Conservation (phyloP, 2,888 invertebrate species). For the Helobdella robusta region DNA sequence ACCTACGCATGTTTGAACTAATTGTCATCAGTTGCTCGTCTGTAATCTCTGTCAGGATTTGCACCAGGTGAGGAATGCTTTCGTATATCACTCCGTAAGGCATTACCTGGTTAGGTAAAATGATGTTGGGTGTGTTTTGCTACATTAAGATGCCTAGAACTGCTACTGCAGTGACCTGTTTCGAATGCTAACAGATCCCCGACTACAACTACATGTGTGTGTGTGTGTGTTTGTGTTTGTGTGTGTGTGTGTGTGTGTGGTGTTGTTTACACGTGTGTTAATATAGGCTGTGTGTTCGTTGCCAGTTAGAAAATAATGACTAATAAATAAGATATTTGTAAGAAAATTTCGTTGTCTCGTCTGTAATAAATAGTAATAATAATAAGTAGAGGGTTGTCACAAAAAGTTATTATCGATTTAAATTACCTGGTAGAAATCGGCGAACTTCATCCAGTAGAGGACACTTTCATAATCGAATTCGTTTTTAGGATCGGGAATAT, state of each 20-base stretch:
- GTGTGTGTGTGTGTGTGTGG: conserved; percentile 12
- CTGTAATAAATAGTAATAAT: too few species aligned
- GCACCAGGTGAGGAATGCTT: conserved; percentile 29
- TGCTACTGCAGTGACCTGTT: too few species aligned
- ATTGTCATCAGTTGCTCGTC: conserved; percentile 5
- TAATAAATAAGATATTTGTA: too few species aligned
- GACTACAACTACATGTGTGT: too few species aligned
- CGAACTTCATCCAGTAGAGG: conserved; percentile 28
- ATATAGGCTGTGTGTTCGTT: background rate
- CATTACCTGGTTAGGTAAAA: conserved; percentile 25
- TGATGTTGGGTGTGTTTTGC: too few species aligned
- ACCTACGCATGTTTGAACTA: conserved; percentile 27
- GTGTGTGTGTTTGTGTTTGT: background rate
- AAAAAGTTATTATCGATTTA: too few species aligned
- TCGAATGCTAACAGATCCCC: too few species aligned
- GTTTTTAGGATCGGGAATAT: conserved; percentile 30
- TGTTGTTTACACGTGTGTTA: too few species aligned
- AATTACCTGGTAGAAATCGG: conserved; percentile 30
- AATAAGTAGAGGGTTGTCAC: too few species aligned
- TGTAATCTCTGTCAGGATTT: conserved; percentile 17
- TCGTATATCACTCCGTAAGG: conserved; percentile 29
- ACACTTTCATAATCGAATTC: conserved; percentile 25
- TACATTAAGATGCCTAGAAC: too few species aligned
- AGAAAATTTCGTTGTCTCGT: too few species aligned
- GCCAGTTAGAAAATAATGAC: too few species aligned